These are phyloP conservation scores for Enteromius thamalakanensis DNA, from an alignment of 2,797 vertebrate species.

Conservation along the genomic window DNA sequence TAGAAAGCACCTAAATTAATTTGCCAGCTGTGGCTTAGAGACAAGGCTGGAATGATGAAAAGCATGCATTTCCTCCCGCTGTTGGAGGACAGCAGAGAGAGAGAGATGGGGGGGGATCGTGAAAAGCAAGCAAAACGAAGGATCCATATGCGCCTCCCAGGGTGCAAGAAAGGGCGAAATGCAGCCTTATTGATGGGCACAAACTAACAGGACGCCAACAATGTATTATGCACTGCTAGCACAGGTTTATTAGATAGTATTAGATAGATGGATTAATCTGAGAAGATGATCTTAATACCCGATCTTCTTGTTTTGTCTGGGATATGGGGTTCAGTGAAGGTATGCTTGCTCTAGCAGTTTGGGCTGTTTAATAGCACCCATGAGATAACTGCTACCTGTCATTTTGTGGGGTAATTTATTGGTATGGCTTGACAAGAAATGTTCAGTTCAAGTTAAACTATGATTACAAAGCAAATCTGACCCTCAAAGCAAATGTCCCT, in stretches of 20 bases:
- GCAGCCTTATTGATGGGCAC: background rate
- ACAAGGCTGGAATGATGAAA: conserved; percentile 52
- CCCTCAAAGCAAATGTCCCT: background rate
- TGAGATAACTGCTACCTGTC: conserved; percentile 21
- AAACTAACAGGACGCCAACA: background rate
- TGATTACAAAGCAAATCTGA: background rate
- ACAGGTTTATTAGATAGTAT: background rate
- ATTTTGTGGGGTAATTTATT: background rate
- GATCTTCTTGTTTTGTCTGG: background rate
- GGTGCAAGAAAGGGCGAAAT: conserved; percentile 6
- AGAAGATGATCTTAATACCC: background rate
- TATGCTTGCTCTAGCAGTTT: conserved; percentile 23
- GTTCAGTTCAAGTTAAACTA: background rate
- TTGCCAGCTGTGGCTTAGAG: conserved; percentile 59
- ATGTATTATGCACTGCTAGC: conserved; percentile 1
- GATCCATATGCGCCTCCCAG: conserved; percentile 12
- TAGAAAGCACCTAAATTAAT: conserved; percentile 57
- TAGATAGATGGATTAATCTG: background rate
- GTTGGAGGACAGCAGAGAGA: conserved; percentile 18
- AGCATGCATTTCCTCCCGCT: conserved; percentile 45
- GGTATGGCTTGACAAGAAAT: background rate
- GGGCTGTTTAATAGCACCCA: conserved; percentile 20
- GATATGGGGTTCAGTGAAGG: conserved; percentile 21
- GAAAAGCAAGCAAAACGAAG: conserved; percentile 45
- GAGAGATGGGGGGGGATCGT: background rate